A percentile compares a stretch with the other conserved stretches of the same genome.
Conservation (phyloP, 2,113 vertebrate species). For the Trogon melanurus region DNA sequence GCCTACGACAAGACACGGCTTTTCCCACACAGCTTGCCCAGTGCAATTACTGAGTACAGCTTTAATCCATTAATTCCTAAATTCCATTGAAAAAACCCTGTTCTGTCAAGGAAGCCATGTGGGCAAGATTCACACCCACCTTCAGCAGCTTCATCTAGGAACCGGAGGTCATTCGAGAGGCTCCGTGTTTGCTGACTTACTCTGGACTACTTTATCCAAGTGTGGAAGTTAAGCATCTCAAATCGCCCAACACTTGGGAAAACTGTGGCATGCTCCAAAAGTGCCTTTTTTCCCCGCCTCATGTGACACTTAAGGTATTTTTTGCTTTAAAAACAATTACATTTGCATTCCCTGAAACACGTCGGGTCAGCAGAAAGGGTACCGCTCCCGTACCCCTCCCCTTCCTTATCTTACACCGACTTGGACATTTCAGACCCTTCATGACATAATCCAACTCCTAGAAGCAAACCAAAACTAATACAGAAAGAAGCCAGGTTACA, state of each 20-base stretch:
- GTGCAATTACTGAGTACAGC: background rate
- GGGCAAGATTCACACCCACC: background rate
- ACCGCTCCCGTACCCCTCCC: background rate
- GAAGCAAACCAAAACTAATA: background rate
- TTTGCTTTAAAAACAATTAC: background rate
- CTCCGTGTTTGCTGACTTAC: rapidly evolving
- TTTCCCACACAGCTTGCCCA: background rate
- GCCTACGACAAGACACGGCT: background rate
- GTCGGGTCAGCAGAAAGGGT: background rate
- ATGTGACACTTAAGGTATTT: background rate
- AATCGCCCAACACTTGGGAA: background rate
- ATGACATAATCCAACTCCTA: background rate
- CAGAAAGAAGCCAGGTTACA: background rate
- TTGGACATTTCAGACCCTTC: background rate
- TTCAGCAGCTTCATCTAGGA: background rate
- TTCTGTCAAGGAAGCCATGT: background rate
- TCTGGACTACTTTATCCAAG: background rate
- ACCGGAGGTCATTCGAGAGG: rapidly evolving
- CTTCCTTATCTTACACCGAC: background rate
- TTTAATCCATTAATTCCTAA: background rate
- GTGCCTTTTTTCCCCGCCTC: background rate
- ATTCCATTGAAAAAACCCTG: background rate
- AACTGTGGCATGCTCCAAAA: background rate
- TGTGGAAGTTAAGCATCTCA: background rate
- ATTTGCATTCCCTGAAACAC: background rate